These are phyloP conservation scores for Etheostoma perlongum DNA, from an alignment of 2,797 vertebrate genomes.

Conservation along the genomic window DNA sequence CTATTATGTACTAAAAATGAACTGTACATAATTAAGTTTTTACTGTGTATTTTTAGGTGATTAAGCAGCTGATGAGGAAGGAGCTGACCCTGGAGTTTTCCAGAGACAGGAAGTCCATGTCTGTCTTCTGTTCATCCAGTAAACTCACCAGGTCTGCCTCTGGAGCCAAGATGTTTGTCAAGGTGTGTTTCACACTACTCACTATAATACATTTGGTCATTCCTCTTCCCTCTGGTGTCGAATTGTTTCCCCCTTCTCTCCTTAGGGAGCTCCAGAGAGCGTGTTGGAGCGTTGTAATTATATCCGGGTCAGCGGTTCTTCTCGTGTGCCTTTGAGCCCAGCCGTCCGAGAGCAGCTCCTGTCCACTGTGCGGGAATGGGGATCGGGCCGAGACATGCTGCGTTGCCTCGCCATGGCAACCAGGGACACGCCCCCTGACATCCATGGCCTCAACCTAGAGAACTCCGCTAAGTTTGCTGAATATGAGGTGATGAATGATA, in stretches of 20 bases:
- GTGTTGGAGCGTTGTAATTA: conserved; percentile 84
- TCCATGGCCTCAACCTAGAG: conserved; percentile 82
- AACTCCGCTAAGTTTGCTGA: conserved; percentile 76
- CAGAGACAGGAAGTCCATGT: conserved; percentile 89
- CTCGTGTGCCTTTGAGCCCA: conserved; percentile 74
- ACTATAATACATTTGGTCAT: rapidly evolving
- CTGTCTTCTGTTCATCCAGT: conserved; percentile 85
- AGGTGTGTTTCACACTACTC: conserved; percentile 69
- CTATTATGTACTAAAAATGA: not conserved
- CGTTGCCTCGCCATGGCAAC: conserved; percentile 88
- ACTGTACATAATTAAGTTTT: not conserved
- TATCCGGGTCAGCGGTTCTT: conserved; percentile 71
- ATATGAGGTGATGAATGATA: conserved; percentile 80
- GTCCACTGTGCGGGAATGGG: conserved; percentile 82
- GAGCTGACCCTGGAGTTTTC: conserved; percentile 88
- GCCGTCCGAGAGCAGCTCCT: conserved; percentile 80
- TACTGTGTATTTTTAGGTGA: conserved; percentile 75
- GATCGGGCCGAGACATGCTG: conserved; percentile 83
- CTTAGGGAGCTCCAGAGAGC: conserved; percentile 86
- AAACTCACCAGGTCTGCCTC: conserved; percentile 78
- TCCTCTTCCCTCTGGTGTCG: not conserved
- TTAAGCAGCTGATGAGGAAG: conserved; percentile 87
- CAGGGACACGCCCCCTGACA: conserved; percentile 82
- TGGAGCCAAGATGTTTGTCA: conserved; percentile 86
- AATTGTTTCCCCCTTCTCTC: not conserved